Percentiles rank a stretch among this genome's conserved stretches.
Conservation (phyloP, 2,797 vertebrate genomes). For the Moxostoma hubbsi region DNA sequence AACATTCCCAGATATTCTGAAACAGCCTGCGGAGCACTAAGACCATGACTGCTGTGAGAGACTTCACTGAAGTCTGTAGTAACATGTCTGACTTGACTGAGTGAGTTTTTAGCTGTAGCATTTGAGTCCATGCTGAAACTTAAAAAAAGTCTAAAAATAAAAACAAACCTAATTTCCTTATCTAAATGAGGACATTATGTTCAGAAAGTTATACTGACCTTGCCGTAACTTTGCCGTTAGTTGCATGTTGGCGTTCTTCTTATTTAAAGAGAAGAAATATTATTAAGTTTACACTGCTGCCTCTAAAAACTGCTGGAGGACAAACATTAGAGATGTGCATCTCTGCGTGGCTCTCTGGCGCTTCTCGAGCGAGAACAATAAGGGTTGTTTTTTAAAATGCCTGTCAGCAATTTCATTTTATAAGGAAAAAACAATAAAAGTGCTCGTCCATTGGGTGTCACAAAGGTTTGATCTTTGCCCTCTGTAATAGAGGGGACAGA, state of each 20-base stretch:
- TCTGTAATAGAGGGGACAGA: background rate
- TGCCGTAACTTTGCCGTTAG: background rate
- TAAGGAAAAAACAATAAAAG: slow-evolving; percentile 41
- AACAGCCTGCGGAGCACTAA: slow-evolving; percentile 30
- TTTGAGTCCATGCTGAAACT: background rate
- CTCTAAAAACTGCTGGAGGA: slow-evolving; percentile 19
- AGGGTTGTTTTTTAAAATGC: slow-evolving; percentile 10
- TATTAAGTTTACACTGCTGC: slow-evolving; percentile 10
- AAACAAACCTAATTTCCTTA: background rate
- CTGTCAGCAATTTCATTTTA: slow-evolving; percentile 45
- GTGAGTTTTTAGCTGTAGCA: background rate
- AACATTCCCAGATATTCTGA: slow-evolving; percentile 45
- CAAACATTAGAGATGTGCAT: background rate
- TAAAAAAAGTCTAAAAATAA: background rate
- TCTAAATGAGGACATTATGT: background rate
- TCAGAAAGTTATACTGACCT: slow-evolving; percentile 7
- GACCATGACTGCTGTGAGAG: slow-evolving; percentile 12
- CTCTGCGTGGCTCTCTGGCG: background rate
- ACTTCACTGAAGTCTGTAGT: slow-evolving; percentile 1
- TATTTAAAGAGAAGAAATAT: slow-evolving; percentile 28
- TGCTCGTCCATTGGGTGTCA: slow-evolving; percentile 15
- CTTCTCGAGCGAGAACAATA: slow-evolving; percentile 24
- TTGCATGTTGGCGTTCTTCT: slow-evolving; percentile 12
- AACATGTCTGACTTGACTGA: slow-evolving; percentile 10
- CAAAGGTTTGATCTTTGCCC: slow-evolving; percentile 37